Percentiles rank a stretch among this genome's conserved stretches.
Evolutionary conservation across 2,888 invertebrate genomes (phyloP).

Genomic region (Camptogramma bilineatum): DNA sequence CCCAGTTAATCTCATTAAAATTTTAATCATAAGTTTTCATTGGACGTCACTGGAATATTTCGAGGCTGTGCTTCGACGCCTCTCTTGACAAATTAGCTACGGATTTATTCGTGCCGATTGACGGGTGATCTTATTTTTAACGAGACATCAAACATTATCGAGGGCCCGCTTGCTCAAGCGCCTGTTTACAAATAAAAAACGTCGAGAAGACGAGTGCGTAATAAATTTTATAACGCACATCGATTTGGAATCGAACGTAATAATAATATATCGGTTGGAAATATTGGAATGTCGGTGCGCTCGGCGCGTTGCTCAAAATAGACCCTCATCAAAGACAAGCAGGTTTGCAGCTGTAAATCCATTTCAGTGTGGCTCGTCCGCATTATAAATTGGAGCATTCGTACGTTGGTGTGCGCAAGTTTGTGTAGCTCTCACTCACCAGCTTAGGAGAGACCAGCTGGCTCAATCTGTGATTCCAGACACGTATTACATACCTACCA

Average conservation of each 20-base stretch:
- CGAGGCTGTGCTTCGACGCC: conserved; percentile 67
- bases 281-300: conserved; percentile 83
- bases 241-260: conserved; percentile 81
- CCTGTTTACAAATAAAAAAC: conserved; percentile 83
- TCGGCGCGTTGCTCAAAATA: conserved; percentile 81
- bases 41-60: conserved; percentile 73
- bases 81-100: conserved; percentile 82
- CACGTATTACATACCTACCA: conserved; percentile 45
- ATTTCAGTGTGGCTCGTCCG: conserved; percentile 84
- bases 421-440: conserved; percentile 49
- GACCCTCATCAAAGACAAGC: conserved; percentile 85
- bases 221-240: conserved; percentile 84
- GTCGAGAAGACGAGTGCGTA: conserved; percentile 80
- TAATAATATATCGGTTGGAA: conserved; percentile 83
- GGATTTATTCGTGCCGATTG: conserved; percentile 80
- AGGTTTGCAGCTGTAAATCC: conserved; percentile 85
- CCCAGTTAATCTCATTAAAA: conserved; percentile 76
- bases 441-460: conserved; percentile 30
- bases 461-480: conserved; percentile 26
- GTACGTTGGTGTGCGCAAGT: conserved; percentile 51
- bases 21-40: conserved; percentile 70
- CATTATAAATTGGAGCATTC: conserved; percentile 81
- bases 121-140: conserved; percentile 81
- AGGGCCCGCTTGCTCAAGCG: conserved; percentile 76
- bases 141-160: conserved; percentile 84